Evolutionary conservation across 1,140 invertebrate species (phyloP), one percentile per base, ranked within the genome.

Genomic region (Hyles vespertilio): DNA sequence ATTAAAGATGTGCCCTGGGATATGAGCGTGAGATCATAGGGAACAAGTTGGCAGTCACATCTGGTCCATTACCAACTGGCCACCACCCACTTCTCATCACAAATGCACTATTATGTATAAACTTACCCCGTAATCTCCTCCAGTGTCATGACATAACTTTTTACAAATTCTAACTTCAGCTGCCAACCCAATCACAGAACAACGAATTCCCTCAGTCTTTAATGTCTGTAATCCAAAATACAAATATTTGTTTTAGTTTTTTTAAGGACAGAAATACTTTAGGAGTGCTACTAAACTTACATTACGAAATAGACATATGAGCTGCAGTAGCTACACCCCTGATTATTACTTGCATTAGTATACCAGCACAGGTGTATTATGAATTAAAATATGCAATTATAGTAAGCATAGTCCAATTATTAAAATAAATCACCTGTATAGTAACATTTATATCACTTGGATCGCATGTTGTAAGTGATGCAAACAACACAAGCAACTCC

Each of bases 401-500:
- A 22, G 22, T 22, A 22, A 22, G 22, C 22, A 22, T 22, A 22
- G 22, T 46, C 11, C 44, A 8, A 46, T 46, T 56, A 40, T 47
- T 48, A 65, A 72, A 55, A 62, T 32, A n/a, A 52, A 51, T 50
- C 65, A 96, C 95, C 87, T 96, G 91, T 77, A 99, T 95, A 5
- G 97, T 98, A 57, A 91, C 90, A 67, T 93, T 94, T 33, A 99
- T 98, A 77, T 99, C 96, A 32, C 95, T 93, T 22, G 98, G 98
- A 90, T 99, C 98, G 90, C 98, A 99, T 2, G 97, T 98, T 2
- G 98, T 99, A 33, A 99, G 91, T 74, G 97, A 98, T 1, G 96
- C 97, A 91, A 97, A 94, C 8, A 99, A 92, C 4, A 99, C 89
- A n/a, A 97, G 87, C 46, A 99, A 92, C 90, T 99, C 97, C 74